These are phyloP conservation scores for Mastomys natalensis DNA, from an alignment of 2,113 vertebrate species.

Conservation along the genomic window DNA sequence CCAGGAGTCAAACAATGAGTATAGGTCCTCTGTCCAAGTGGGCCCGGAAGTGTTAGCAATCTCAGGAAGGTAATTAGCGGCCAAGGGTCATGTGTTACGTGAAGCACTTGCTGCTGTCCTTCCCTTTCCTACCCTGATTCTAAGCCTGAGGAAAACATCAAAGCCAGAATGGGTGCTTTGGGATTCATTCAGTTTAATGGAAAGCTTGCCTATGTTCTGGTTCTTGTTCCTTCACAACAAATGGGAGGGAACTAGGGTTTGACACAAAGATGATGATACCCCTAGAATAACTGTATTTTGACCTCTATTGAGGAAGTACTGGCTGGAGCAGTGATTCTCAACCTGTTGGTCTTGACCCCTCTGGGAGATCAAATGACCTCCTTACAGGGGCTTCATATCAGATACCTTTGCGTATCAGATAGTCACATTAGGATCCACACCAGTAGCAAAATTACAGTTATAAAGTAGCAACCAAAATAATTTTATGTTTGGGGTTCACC, in stretches of 20 bases:
- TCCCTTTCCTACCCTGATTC: not conserved
- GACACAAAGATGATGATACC: not conserved
- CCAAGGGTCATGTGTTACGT: conserved; percentile 46
- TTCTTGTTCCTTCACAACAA: conserved; percentile 10
- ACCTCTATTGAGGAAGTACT: not conserved
- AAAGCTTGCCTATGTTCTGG: not conserved
- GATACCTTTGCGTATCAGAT: not conserved
- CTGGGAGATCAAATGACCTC: too few species aligned
- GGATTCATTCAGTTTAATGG: not conserved
- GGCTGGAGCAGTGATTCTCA: not conserved
- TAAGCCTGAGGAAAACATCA: not conserved
- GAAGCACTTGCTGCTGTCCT: conserved; percentile 14
- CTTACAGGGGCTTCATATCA: not conserved
- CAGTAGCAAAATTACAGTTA: not conserved
- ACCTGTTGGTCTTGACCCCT: not conserved
- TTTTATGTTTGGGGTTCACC: not conserved
- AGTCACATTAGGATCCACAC: not conserved
- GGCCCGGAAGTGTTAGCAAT: conserved; percentile 67
- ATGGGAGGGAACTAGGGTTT: not conserved
- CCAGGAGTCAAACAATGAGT: conserved; percentile 65
- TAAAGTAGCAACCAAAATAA: not conserved
- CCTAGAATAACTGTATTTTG: not conserved
- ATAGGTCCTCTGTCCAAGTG: conserved; percentile 54
- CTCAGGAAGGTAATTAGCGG: conserved; percentile 46
- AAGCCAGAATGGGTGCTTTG: not conserved